These are phyloP conservation scores for Chloropsis cyanopogon DNA, from an alignment of 2,113 vertebrate species.

Conservation along the genomic window DNA sequence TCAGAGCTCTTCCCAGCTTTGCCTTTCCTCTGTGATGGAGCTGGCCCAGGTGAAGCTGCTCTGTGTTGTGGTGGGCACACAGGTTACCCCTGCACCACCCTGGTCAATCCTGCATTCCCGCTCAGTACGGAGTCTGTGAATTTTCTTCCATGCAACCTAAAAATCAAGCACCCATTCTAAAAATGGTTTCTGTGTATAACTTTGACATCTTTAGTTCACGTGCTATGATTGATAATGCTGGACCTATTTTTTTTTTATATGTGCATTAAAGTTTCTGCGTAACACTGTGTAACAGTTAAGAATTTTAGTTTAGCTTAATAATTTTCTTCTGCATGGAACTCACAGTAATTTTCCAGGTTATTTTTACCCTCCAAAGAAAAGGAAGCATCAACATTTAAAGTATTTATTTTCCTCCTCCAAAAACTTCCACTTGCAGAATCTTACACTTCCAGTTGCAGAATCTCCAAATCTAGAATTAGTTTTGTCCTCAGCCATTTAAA, in stretches of 20 bases:
- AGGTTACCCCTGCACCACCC: not conserved
- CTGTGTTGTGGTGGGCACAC: not conserved
- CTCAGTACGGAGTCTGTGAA: rapidly evolving
- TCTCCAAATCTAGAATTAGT: not conserved
- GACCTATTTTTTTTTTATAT: not conserved
- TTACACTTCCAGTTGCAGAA: not conserved
- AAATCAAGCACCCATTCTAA: not conserved
- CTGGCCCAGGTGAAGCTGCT: not conserved
- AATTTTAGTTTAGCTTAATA: not conserved
- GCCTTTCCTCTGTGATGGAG: not conserved
- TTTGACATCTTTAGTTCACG: not conserved
- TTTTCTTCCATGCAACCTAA: not conserved
- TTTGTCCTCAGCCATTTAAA: not conserved
- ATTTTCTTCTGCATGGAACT: not conserved
- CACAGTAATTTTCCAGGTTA: not conserved
- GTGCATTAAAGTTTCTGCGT: not conserved
- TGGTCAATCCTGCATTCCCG: not conserved
- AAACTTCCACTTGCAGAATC: not conserved
- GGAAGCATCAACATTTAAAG: not conserved
- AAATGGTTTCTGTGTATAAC: not conserved
- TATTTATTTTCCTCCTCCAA: not conserved
- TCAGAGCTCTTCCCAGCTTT: not conserved
- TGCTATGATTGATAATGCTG: not conserved
- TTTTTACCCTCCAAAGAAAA: not conserved
- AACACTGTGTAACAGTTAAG: not conserved